Conservation (phyloP, 2,113 vertebrate genomes). For the Cyanoliseus patagonus region DNA sequence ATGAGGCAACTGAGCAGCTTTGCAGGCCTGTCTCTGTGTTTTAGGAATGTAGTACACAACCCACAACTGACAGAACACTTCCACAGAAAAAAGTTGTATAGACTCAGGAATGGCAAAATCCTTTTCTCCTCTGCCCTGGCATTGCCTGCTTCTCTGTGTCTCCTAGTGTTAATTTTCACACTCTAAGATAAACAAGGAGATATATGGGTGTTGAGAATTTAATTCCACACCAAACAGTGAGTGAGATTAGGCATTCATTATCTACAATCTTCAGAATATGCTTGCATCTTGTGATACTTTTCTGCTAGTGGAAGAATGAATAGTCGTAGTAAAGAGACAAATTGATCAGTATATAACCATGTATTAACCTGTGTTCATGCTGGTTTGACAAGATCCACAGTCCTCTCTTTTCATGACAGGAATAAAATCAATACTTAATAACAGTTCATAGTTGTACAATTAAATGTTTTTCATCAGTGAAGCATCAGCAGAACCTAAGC, state of each 20-base stretch:
- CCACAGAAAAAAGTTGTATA: not conserved
- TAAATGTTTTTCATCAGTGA: not conserved
- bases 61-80: not conserved
- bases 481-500: not conserved
- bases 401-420: not conserved
- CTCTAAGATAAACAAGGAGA: not conserved
- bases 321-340: not conserved
- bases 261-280: not conserved
- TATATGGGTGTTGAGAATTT: not conserved
- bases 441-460: not conserved
- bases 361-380: not conserved
- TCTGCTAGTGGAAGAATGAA: not conserved
- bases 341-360: not conserved
- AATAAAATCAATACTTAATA: not conserved
- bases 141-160: not conserved
- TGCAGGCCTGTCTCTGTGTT: not conserved
- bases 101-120: not conserved
- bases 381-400: not conserved
- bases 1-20: not conserved
- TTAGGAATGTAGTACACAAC: not conserved
- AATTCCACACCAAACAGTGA: not conserved
- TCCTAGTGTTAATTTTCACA: not conserved
- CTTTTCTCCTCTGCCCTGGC: not conserved
- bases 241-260: not conserved
- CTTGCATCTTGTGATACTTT: not conserved